Conservation (phyloP, 2,888 invertebrate species). For the Lithosia quadra region DNA sequence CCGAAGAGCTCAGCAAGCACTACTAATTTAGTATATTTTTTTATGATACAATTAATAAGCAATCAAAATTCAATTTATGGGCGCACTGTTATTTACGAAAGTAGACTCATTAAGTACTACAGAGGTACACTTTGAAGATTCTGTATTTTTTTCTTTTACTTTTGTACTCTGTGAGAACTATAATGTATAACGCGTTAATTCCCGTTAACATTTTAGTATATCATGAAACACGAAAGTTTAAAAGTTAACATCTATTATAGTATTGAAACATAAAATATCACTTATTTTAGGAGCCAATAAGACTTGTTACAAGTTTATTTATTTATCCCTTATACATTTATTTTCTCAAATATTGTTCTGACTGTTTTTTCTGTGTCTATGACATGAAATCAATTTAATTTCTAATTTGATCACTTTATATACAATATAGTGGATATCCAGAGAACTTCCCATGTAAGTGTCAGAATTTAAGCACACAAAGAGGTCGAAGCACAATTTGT, state of each 20-base stretch:
- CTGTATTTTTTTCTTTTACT: not conserved
- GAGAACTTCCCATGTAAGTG: not conserved
- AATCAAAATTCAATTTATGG: constrained; percentile 9
- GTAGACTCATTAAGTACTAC: not conserved
- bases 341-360: too few relatives aligned
- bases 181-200: too few relatives aligned
- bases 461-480: not conserved
- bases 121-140: not conserved
- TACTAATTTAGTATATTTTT: not conserved
- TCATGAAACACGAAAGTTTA: too few relatives aligned
- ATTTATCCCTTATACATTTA: not conserved
- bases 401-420: too few relatives aligned
- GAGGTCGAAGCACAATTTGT: not conserved
- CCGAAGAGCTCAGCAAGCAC: not conserved
- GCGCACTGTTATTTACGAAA: constrained; percentile 12
- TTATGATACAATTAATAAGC: constrained; percentile 7
- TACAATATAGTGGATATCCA: not conserved
- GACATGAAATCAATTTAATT: too few relatives aligned
- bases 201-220: too few relatives aligned
- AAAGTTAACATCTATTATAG: not conserved
- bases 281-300: not conserved
- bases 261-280: not conserved
- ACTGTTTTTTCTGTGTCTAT: too few relatives aligned
- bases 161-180: not conserved
- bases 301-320: not conserved